Evolutionary conservation across 2,797 vertebrate species (phyloP).

Genomic region (Chloroceryle inda): DNA sequence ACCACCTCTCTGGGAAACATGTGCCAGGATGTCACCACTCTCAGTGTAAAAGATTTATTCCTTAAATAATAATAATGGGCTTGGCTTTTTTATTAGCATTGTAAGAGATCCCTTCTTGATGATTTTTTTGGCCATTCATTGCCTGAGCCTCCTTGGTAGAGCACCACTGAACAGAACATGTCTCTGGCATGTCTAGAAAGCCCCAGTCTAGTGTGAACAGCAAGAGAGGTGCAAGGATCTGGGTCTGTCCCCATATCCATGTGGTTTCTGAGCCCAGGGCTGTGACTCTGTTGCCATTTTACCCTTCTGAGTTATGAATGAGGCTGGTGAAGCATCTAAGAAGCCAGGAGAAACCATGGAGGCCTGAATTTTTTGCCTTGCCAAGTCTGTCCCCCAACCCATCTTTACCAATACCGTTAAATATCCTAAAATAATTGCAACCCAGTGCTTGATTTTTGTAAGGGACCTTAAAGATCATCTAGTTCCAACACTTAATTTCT

Average conservation of each 20-base stretch:
- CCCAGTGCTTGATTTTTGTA: not conserved
- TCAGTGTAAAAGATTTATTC: not conserved
- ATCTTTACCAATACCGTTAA: not conserved
- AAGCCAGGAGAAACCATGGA: not conserved
- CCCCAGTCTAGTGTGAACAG: accelerated
- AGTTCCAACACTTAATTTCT: not conserved
- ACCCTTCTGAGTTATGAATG: not conserved
- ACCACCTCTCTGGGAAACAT: not conserved
- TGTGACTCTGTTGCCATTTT: not conserved
- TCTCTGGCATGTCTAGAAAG: not conserved
- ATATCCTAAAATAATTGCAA: not conserved
- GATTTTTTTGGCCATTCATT: not conserved
- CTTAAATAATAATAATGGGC: not conserved
- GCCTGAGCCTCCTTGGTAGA: not conserved
- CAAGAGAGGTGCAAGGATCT: not conserved
- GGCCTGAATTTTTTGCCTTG: not conserved
- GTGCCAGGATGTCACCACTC: not conserved
- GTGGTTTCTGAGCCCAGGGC: not conserved
- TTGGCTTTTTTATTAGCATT: not conserved
- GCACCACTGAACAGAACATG: not conserved
- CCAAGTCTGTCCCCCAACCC: not conserved
- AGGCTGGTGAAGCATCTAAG: not conserved
- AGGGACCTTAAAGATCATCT: not conserved
- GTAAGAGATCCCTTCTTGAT: not conserved
- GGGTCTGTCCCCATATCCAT: no score